Base-by-base conservation (phyloP, 2,888 invertebrate genomes). In the Omphaloscelis lunosa region DNA sequence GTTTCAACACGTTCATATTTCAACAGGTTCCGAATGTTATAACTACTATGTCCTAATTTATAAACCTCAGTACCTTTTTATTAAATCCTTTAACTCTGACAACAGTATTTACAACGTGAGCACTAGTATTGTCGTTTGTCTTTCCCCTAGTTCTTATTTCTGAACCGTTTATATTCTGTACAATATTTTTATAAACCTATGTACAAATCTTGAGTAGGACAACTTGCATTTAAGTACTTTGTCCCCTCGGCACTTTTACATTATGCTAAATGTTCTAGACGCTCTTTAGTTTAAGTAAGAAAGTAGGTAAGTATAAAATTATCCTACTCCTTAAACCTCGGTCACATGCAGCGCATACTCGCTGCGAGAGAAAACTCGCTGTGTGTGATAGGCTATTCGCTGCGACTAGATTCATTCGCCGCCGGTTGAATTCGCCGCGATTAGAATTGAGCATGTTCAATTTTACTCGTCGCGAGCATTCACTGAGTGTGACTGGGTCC, bases 111-210 rank as follows among this genome's bases (percentile, higher is more conserved):
- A 95, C 95, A 94, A 87, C 85, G 89, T 93, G 94, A 95, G 95
- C 94, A 93, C 94, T 94, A 92, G 94, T 95, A 95, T 95, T 95
- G 95, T 95, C 95, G 93, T 90, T 90, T 92, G 92, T 94, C 93
- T 92, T 93, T 90, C 91, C 88, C 84, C 88, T 86, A 91, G 88
- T 90, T 91, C 88, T 90, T 89, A 87, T 83, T 75, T 89, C 88
- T 88, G 90, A 89, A 90, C 85, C 86, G 86, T 86, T 83, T 76
- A 79, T 66, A 87, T 80, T 86, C 89, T 91, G 88, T 92, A 92
- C 89, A 91, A 83, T 82, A 88, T 80, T 84, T 89, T 86, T 84
- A 86, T 85, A 56, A 66, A 75, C 34, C 76, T 78, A 66, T 81
- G 29, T 85, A 82, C 63, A 72, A 75, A 82, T 80, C 81, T 77